phyloP scores from a whole-genome alignment of 2,797 vertebrate species.

The Sebastiscus albofasciatus region DNA sequence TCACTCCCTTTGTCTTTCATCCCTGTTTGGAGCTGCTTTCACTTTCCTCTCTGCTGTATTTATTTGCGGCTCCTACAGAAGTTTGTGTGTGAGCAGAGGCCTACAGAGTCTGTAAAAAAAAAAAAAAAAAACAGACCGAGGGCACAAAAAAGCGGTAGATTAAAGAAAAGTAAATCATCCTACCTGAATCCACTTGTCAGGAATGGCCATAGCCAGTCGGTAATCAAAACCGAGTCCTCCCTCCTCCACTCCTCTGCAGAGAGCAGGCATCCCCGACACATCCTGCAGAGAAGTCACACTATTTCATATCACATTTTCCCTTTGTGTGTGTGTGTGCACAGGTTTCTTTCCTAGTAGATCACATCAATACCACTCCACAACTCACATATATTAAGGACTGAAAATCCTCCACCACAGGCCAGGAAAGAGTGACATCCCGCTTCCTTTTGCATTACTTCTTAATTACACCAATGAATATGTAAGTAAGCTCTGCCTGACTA shows the following conservation, averaged over 20 bases:
- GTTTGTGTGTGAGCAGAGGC: conserved; percentile 3
- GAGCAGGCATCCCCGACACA: conserved; percentile 97
- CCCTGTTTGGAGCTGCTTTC: conserved; percentile 6
- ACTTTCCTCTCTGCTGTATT: conserved; percentile 12
- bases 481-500: conserved; percentile 57
- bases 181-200: conserved; percentile 99
- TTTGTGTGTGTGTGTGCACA: conserved; percentile 34
- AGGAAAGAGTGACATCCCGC: conserved; percentile 53
- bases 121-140: neutral
- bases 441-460: conserved; percentile 59
- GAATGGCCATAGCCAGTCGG: conserved; percentile 96
- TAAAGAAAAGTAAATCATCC: conserved; percentile 36
- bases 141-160: neutral
- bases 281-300: conserved; percentile 83
- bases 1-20: conserved; percentile 49
- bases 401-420: conserved; percentile 31
- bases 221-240: conserved; percentile 97
- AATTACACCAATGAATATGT: conserved; percentile 65
- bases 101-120: neutral
- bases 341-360: conserved; percentile 31
- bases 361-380: conserved; percentile 29
- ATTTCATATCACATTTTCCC: conserved; percentile 40
- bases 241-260: conserved; percentile 89
- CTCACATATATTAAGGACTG: conserved; percentile 7
- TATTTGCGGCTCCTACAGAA: neutral